Base-by-base conservation (phyloP, 1,140 invertebrate species). In the Ostrea denselamellosa region DNA sequence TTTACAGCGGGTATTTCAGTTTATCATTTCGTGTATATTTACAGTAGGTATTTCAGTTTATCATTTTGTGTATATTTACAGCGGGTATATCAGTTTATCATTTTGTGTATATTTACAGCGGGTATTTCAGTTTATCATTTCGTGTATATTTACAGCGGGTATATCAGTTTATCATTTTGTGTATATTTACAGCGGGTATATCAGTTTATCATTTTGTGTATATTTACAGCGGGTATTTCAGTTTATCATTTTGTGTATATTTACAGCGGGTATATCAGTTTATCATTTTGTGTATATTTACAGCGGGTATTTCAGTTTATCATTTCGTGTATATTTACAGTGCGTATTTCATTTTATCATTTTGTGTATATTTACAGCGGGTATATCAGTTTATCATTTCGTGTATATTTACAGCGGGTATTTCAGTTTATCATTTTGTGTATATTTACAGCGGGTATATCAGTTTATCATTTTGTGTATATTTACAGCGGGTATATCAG, bases 31-130 rank as follows among this genome's bases (percentile, higher is more conserved):
- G 2, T 44, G 34, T 44, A 44, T 44, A 44, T 54, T 89, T 92
- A 56, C 95, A 94, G 97, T 97, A 62, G 97, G 97, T 3, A 93
- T 98, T 19, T 92, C 96, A 3, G 96, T 96, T n/a, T n/a, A n/a
- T n/a, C n/a, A n/a, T n/a, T 44, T 44, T 44, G 2, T 44, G 34
- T 44, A 44, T 44, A 44, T 54, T 89, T 92, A 56, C 95, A 94
- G 97, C 97, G 65, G 97, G 97, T 3, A 93, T 98, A n/a, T 92
- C 96, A 3, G 96, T 96, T n/a, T n/a, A n/a, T n/a, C n/a, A n/a
- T n/a, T 44, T 44, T 44, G 2, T 44, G 34, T 44, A 44, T 44
- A 44, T 54, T 89, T 92, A 56, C 95, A 94, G 97, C 97, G 65
- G 97, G 97, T 3, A 93, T 98, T 19, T 92, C 96, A 3, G 96